phyloP scores from a whole-genome alignment of 2,113 vertebrate species.

The Girardinichthys multiradiatus region DNA sequence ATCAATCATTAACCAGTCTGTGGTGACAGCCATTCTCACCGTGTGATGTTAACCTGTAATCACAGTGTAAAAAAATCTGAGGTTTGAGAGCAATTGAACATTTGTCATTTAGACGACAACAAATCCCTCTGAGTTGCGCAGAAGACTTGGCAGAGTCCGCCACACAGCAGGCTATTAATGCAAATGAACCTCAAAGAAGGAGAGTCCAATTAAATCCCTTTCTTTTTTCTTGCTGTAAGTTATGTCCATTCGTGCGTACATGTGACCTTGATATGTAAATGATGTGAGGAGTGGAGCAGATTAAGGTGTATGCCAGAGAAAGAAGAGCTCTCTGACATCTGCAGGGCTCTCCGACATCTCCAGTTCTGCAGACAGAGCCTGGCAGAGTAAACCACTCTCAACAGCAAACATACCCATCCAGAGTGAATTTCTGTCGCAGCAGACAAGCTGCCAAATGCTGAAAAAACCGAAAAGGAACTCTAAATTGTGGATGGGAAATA shows the following conservation, averaged over 20 bases:
- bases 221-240: slow-evolving; percentile 12
- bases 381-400: slow-evolving; percentile 17
- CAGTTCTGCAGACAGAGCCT: slow-evolving; percentile 21
- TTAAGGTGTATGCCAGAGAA: slow-evolving; percentile 21
- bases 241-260: slow-evolving; percentile 25
- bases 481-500: neutral
- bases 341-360: slow-evolving; percentile 2
- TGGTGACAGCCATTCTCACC: slow-evolving; percentile 12
- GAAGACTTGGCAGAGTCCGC: neutral
- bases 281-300: slow-evolving; percentile 25
- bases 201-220: slow-evolving; percentile 37
- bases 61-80: slow-evolving; percentile 16
- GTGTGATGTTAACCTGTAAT: neutral
- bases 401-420: slow-evolving; percentile 24
- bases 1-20: slow-evolving; percentile 56
- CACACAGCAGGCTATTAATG: slow-evolving; percentile 24
- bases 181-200: slow-evolving; percentile 44
- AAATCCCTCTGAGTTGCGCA: slow-evolving; percentile 7
- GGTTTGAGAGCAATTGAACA: slow-evolving; percentile 23
- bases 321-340: slow-evolving; percentile 31
- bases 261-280: slow-evolving; percentile 45
- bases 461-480: neutral
- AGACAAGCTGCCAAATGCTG: neutral
- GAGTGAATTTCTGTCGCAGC: slow-evolving; percentile 9
- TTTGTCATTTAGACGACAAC: neutral